Percentiles rank a stretch among this genome's conserved stretches.
phyloP scores from a whole-genome alignment of 2,797 vertebrate genomes.

The Micropoecilia bifurca region DNA sequence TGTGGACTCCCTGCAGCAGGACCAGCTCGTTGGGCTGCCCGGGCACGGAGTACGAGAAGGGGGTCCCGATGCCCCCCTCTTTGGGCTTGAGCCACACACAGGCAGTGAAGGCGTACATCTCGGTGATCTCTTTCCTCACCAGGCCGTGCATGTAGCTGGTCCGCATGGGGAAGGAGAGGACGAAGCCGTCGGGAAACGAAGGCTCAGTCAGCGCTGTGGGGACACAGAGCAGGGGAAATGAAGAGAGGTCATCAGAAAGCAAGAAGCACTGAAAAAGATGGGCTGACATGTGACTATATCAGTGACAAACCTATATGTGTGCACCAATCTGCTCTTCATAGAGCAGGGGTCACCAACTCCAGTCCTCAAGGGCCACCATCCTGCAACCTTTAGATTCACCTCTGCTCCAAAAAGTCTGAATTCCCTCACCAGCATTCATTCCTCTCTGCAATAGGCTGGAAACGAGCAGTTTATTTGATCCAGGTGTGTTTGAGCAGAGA shows the following conservation, averaged over 20 bases:
- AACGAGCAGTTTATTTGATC: too few relatives aligned
- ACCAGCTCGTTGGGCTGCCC: conserved; percentile 95
- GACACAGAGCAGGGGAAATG: conserved; percentile 15
- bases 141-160: conserved; percentile 98
- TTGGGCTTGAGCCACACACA: conserved; percentile 93
- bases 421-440: too few relatives aligned
- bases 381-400: too few relatives aligned
- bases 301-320: background rate
- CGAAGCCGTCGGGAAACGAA: conserved; percentile 86
- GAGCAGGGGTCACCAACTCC: too few relatives aligned
- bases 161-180: conserved; percentile 91
- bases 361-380: too few relatives aligned
- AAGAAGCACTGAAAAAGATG: background rate
- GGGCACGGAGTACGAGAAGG: conserved; percentile 94
- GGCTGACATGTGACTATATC: background rate
- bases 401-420: too few relatives aligned
- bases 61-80: conserved; percentile 89
- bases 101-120: conserved; percentile 94
- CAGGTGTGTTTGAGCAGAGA: too few relatives aligned
- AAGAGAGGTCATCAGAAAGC: conserved; percentile 13
- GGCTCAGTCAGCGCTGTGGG: conserved; percentile 74
- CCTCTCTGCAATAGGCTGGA: too few relatives aligned
- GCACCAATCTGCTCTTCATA: background rate
- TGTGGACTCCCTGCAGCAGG: conserved; percentile 90
- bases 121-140: conserved; percentile 89